Conservation (phyloP, 2,797 vertebrate genomes). For the Anas capensis region DNA sequence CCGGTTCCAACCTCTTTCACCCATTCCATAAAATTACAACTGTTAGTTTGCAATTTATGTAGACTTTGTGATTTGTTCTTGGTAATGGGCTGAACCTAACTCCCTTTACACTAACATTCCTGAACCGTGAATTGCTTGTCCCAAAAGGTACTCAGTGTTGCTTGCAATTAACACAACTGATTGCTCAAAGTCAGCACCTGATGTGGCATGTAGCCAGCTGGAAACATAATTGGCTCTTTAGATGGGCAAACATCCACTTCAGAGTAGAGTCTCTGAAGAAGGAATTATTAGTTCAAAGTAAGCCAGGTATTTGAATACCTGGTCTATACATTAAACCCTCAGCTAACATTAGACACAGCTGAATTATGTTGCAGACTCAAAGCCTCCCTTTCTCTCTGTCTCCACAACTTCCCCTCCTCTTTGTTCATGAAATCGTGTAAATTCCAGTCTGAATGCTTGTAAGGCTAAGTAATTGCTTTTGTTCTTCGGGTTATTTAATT, state of each 20-base stretch:
- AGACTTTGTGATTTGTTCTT: conserved; percentile 20
- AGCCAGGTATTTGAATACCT: conserved; percentile 62
- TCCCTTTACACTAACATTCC: conserved; percentile 38
- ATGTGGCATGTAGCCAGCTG: conserved; percentile 39
- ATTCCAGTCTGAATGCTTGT: conserved; percentile 51
- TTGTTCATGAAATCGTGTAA: conserved; percentile 42
- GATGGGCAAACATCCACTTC: conserved; percentile 35
- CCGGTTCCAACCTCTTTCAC: neutral
- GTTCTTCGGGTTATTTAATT: conserved; percentile 66
- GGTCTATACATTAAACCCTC: conserved; percentile 43
- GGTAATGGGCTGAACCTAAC: conserved; percentile 49
- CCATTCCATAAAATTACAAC: neutral
- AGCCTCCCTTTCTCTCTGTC: conserved; percentile 38
- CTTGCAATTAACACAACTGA: conserved; percentile 65
- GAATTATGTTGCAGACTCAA: conserved; percentile 15
- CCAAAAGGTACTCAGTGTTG: conserved; percentile 57
- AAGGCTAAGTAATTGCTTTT: conserved; percentile 66
- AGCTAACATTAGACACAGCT: neutral
- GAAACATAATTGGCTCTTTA: conserved; percentile 57
- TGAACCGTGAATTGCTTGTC: conserved; percentile 56
- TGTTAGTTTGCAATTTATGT: neutral
- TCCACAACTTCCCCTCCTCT: conserved; percentile 42
- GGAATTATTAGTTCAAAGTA: conserved; percentile 53
- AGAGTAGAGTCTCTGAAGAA: neutral
- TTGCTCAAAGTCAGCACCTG: conserved; percentile 58